These are phyloP conservation scores for Chaetogeoica ovagalla DNA, from an alignment of 2,888 invertebrate species.

Conservation along the genomic window DNA sequence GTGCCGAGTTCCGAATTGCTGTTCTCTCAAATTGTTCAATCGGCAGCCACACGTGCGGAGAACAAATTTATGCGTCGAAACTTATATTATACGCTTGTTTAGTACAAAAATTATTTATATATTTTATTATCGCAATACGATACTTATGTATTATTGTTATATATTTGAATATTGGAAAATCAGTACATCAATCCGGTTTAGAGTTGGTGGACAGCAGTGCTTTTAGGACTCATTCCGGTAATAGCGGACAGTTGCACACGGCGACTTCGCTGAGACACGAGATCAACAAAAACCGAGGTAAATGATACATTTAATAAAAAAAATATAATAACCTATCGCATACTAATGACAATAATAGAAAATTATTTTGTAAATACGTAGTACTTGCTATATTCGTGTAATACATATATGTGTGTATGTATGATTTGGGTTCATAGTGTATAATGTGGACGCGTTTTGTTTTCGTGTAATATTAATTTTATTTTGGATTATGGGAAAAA, in stretches of 20 bases:
- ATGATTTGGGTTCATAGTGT: background rate
- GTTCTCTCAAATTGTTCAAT: too few relatives aligned
- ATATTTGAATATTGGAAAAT: too few relatives aligned
- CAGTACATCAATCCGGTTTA: slow-evolving; percentile 68
- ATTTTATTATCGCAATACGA: too few relatives aligned
- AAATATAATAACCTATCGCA: too few relatives aligned
- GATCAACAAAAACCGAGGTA: slow-evolving; percentile 25
- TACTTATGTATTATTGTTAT: too few relatives aligned
- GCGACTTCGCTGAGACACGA: slow-evolving; percentile 36
- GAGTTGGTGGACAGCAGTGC: slow-evolving; percentile 81
- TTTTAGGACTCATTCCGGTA: slow-evolving; percentile 74
- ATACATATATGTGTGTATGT: background rate
- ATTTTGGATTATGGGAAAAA: slow-evolving; percentile 22
- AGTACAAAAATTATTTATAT: too few relatives aligned
- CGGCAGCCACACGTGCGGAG: too few relatives aligned
- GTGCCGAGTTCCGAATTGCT: too few relatives aligned
- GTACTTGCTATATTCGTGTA: slow-evolving; percentile 13
- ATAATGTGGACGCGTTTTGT: background rate
- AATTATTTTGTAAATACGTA: slow-evolving; percentile 37
- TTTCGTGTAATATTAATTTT: slow-evolving; percentile 23
- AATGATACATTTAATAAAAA: background rate
- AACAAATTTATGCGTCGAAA: too few relatives aligned
- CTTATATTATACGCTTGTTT: too few relatives aligned
- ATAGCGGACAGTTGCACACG: slow-evolving; percentile 59
- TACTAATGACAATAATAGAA: background rate